Evolutionary conservation across 1,140 invertebrate genomes (phyloP), one percentile per base, ranked within the genome.

Genomic region (Aphidius ervi): DNA sequence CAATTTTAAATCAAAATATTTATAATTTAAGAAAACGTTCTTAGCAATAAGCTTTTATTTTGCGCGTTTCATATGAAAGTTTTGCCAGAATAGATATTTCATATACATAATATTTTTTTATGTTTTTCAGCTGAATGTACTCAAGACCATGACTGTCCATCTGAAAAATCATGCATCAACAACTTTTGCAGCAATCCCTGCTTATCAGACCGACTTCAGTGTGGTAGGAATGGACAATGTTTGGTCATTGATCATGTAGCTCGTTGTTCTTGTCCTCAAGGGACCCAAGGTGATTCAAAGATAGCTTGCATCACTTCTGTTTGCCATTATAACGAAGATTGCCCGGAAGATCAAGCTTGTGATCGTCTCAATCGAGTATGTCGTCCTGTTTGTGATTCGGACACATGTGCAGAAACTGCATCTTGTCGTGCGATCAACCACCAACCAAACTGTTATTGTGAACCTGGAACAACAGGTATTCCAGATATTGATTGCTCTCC

Each of bases 271-370:
- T 95, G 93, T 77, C 92, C 92, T 46, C 68, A 83, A 9, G 92
- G 92, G 43, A 92, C 89, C 5, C 92, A 94, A 76, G 93, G 93
- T 37, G 86, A 93, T 74, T 88, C 92, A 4, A 82, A 85, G 52
- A 75, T 90, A 1, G 86, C 89, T n/a, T 94, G 92, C 70, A 87
- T 94, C 45, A 85, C 87, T 8, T 89, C 89, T 4, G 84, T 88
- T 43, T 95, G 94, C 69, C 89, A 91, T 67, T 92, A 92, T 68
- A 93, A 95, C 70, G 91, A 94, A 70, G 93, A 95, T 65, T 96
- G 94, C 68, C 88, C 89, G 6, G 86, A 91, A 71, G 85, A 91
- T 61, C 91, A 95, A 75, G 85, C 89, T 37, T 95, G 93, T 71
- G 92, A 95, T 68, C 81, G 90, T 55, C 76, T 93, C 4, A 95